Conservation (phyloP, 2,113 vertebrate genomes). For the Mixornis gularis region DNA sequence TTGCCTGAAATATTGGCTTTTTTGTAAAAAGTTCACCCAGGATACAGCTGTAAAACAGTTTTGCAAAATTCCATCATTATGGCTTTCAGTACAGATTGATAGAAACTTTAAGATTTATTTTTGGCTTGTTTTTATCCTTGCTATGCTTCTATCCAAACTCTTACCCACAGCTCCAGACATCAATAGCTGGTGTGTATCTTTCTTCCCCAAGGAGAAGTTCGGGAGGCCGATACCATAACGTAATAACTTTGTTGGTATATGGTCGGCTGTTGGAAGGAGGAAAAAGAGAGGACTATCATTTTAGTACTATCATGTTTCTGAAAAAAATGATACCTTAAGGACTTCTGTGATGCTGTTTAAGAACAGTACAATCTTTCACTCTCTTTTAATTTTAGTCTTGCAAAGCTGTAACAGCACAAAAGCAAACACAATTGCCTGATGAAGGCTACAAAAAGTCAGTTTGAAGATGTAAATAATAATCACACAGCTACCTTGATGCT, state of each 20-base stretch:
- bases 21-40: constrained; percentile 97
- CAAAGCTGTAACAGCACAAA: background rate
- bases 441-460: background rate
- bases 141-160: background rate
- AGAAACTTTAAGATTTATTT: background rate
- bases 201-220: constrained; percentile 83
- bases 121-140: background rate
- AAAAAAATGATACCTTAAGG: background rate
- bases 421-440: background rate
- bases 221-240: constrained; percentile 82
- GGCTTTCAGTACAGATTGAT: background rate
- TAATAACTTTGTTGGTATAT: constrained; percentile 86
- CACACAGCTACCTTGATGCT: background rate
- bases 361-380: background rate
- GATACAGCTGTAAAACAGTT: constrained; percentile 84
- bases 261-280: constrained; percentile 72
- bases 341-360: background rate
- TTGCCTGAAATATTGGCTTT: constrained; percentile 98
- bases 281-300: constrained; percentile 51
- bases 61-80: background rate
- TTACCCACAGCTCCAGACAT: constrained; percentile 89
- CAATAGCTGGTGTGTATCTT: constrained; percentile 81
- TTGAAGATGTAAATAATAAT: background rate
- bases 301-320: background rate
- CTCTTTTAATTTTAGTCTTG: background rate